Evolutionary conservation across 1,140 invertebrate genomes (phyloP).

Genomic region (Drosophila persimilis): DNA sequence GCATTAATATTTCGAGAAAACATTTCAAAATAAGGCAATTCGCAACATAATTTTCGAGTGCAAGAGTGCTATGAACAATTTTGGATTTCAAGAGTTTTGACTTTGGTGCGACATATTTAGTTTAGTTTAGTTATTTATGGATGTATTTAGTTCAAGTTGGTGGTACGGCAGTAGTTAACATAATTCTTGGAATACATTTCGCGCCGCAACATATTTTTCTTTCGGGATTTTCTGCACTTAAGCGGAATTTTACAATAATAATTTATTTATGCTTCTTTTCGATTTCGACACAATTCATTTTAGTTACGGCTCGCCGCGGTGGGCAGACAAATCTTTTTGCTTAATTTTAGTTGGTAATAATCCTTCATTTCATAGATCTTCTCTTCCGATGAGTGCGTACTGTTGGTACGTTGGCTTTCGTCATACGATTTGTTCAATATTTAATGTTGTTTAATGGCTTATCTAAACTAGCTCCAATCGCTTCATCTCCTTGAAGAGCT

Average conservation of each 20-base stretch:
- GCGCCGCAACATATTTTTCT: slow-evolving; percentile 1
- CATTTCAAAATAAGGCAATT: slow-evolving; percentile 46
- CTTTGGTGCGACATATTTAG: slow-evolving; percentile 53
- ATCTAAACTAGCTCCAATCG: slow-evolving; percentile 83
- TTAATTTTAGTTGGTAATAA: slow-evolving; percentile 47
- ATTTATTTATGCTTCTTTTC: slow-evolving; percentile 63
- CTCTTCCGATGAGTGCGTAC: slow-evolving; percentile 53
- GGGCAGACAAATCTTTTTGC: slow-evolving; percentile 26
- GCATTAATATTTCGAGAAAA: slow-evolving; percentile 58
- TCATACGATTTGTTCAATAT: slow-evolving; percentile 47
- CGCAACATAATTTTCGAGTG: slow-evolving; percentile 43
- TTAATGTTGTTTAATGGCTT: slow-evolving; percentile 43
- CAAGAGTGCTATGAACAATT: slow-evolving; percentile 57
- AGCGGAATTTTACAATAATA: slow-evolving; percentile 70
- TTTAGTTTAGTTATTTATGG: slow-evolving; percentile 3
- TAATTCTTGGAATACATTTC: slow-evolving; percentile 64
- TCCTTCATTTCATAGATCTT: slow-evolving; percentile 21
- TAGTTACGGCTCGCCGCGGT: too few species aligned
- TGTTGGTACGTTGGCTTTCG: slow-evolving; percentile 33
- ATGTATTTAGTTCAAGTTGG: slow-evolving; percentile 37
- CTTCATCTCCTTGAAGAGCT: slow-evolving; percentile 94
- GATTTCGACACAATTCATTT: slow-evolving; percentile 58
- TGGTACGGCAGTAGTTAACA: slow-evolving; percentile 71
- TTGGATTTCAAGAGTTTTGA: slow-evolving; percentile 7
- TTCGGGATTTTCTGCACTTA: slow-evolving; percentile 26